phyloP scores from a whole-genome alignment of 2,888 invertebrate species.

The Meghimatium bilineatum region DNA sequence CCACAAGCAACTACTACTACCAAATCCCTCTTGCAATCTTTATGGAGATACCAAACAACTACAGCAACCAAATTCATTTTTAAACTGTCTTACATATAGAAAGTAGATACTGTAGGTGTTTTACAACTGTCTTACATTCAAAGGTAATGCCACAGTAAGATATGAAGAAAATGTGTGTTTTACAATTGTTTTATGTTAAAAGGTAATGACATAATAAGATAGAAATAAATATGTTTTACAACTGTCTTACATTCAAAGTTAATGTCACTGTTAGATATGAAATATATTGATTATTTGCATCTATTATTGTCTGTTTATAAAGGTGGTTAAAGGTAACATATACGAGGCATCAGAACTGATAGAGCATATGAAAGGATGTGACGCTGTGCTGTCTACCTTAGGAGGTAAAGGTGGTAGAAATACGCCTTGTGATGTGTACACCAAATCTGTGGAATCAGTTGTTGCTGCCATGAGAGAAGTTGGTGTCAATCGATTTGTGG shows the following conservation, averaged over 20 bases:
- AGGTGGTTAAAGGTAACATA: conserved; percentile 27
- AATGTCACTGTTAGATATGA: not conserved
- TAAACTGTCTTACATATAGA: too few relatives aligned
- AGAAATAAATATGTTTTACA: not conserved
- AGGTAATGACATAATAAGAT: not conserved
- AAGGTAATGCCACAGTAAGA: too few relatives aligned
- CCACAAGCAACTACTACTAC: too few relatives aligned
- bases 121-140: too few relatives aligned
- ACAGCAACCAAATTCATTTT: too few relatives aligned
- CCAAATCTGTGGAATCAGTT: conserved; percentile 63
- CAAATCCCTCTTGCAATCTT: too few relatives aligned
- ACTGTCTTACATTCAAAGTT: not conserved
- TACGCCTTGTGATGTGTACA: conserved; percentile 64
- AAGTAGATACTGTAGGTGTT: too few relatives aligned
- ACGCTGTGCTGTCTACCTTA: conserved; percentile 68
- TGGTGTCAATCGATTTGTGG: conserved; percentile 61
- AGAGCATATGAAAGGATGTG: conserved; percentile 60
- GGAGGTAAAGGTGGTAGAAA: conserved; percentile 60
- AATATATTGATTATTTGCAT: not conserved
- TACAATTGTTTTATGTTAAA: too few relatives aligned
- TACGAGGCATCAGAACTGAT: conserved; percentile 47
- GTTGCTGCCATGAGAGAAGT: conserved; percentile 65
- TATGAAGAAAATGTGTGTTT: too few relatives aligned
- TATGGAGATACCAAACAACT: too few relatives aligned
- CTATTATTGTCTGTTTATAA: not conserved